Base-by-base conservation (phyloP, 2,113 vertebrate genomes). In the Furnarius figulus region DNA sequence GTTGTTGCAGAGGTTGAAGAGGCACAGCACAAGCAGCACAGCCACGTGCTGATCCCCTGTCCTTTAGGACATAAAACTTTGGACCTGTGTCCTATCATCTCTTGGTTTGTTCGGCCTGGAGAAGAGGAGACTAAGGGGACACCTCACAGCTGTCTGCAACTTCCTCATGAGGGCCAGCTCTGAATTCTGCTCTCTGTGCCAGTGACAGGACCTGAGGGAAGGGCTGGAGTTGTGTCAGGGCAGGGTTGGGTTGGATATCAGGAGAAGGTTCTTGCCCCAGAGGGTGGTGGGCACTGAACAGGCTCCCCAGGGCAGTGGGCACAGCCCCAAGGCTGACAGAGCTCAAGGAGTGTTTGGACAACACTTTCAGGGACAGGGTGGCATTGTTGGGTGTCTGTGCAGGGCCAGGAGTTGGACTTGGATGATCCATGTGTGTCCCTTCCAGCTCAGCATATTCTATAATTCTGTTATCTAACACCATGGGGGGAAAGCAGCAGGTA, bases 401-500 rank as follows among this genome's bases (percentile, higher is more conserved):
- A 42, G 39, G 20, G n/a, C 8, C 56, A 35, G 56, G 56, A 24
- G 56, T 35, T 24, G 56, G 56, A 59, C 56, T 35, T 23, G 20
- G 20, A 33, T 56, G 22, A 58, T 58, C 56, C 20, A 21, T 59
- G 56, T 59, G n/a, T 13, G 22, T 59, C 56, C n/a, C n/a, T 59
- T 59, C 56, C n/a, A 24, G n/a, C n/a, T 59, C n/a, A 59, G 56
- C 21, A 35, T 35, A 59, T 59, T 35, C n/a, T 35, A 8, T 59
- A 13, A 58, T 58, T n/a, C 20, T 58, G 31, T 56, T 33, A 13
- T 8, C 65, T 19, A 53, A 62, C 31, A 25, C 37, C 67, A 15
- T 0, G 0, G 35, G 9, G 28, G 28, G 9, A 5, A 78, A 72
- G 52, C 1, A 37, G 53, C 75, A 52, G 66, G 11, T 0, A 4